phyloP scores from a whole-genome alignment of 2,888 invertebrate genomes.

The Marasmarcha lunaedactyla region DNA sequence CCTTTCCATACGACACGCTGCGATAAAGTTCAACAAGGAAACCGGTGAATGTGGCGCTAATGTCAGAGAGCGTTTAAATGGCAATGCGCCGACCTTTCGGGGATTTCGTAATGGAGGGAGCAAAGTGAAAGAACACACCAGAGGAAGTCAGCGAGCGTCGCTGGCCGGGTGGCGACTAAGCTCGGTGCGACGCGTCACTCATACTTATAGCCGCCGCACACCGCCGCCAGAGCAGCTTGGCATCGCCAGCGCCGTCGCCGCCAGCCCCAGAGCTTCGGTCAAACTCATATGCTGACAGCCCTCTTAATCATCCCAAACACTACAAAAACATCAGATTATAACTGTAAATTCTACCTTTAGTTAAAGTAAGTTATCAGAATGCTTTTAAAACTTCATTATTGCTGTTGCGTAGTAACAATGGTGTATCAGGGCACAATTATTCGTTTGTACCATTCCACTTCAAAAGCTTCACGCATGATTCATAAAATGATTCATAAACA shows the following conservation, averaged over 20 bases:
- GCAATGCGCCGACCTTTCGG: constrained; percentile 66
- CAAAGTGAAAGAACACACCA: constrained; percentile 44
- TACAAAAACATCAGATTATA: too few species aligned
- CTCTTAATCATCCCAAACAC: too few species aligned
- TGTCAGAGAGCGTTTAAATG: constrained; percentile 69
- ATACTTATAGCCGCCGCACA: constrained; percentile 64
- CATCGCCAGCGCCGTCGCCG: constrained; percentile 9
- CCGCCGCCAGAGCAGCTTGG: constrained; percentile 18
- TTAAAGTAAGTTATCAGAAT: too few species aligned
- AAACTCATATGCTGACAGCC: too few species aligned
- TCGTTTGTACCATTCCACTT: too few species aligned
- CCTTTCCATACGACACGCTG: not conserved
- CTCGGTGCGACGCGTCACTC: constrained; percentile 56
- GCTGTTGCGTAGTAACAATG: too few species aligned
- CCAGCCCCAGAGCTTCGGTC: constrained; percentile 12
- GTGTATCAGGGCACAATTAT: too few species aligned
- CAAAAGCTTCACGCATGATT: too few species aligned
- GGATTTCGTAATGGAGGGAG: constrained; percentile 59
- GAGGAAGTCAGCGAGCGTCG: constrained; percentile 34
- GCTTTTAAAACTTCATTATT: too few species aligned
- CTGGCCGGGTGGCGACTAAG: constrained; percentile 64
- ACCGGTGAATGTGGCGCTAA: constrained; percentile 66
- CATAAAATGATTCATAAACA: too few species aligned
- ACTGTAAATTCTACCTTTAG: too few species aligned
- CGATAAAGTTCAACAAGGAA: constrained; percentile 36